Percentiles rank a stretch among this genome's conserved stretches.
These are phyloP conservation scores for Pipistrellus pygmaeus DNA, from an alignment of 2,797 vertebrate genomes.

Conservation along the genomic window DNA sequence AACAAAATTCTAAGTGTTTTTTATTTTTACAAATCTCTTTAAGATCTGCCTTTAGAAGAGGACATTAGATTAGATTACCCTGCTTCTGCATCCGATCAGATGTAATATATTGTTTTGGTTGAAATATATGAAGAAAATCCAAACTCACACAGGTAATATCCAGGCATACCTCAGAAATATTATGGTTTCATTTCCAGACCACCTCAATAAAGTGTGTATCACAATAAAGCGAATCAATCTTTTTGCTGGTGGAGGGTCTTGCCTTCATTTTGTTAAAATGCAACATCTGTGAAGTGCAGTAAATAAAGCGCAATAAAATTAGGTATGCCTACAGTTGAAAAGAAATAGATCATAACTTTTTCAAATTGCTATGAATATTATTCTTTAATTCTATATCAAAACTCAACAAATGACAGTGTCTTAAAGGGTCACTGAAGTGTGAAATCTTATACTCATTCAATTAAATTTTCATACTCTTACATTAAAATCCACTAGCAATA, in stretches of 20 bases:
- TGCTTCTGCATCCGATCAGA: background rate
- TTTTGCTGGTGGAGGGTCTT: background rate
- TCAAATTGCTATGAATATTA: background rate
- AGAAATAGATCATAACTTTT: background rate
- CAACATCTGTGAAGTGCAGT: background rate
- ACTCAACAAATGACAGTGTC: background rate
- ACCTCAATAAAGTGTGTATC: background rate
- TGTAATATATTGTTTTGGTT: background rate
- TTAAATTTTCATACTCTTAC: background rate
- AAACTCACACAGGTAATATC: background rate
- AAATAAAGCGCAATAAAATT: background rate
- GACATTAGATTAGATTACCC: background rate
- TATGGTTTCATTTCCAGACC: background rate
- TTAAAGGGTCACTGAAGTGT: background rate
- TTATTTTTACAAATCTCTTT: constrained; percentile 7
- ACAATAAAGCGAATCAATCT: background rate
- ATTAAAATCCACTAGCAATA: background rate
- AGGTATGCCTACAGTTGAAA: background rate
- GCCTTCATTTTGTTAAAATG: background rate
- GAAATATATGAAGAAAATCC: background rate
- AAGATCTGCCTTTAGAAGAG: background rate
- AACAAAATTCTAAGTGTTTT: background rate
- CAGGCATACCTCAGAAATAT: background rate
- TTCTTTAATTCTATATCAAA: constrained; percentile 1
- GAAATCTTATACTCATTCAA: background rate